Evolutionary conservation across 2,888 invertebrate genomes (phyloP).

Genomic region (Caenorhabditis sp.): DNA sequence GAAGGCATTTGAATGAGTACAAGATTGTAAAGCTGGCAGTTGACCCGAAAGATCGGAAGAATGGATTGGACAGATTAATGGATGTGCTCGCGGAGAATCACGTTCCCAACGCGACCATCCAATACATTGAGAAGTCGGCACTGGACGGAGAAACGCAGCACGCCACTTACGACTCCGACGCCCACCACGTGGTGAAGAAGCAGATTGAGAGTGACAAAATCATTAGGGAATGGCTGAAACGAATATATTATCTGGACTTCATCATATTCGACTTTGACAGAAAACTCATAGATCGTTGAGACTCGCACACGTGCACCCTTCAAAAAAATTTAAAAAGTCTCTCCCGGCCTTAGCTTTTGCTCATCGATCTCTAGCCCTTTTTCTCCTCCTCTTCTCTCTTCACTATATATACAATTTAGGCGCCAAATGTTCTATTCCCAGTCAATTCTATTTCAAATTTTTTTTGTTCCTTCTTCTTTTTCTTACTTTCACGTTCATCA

Average conservation of each 20-base stretch:
- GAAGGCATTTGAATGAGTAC: slow-evolving; percentile 25
- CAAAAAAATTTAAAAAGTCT: not conserved
- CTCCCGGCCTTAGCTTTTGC: not conserved
- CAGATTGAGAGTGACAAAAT: slow-evolving; percentile 25
- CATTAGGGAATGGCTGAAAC: slow-evolving; percentile 44
- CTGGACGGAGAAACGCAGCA: slow-evolving; percentile 46
- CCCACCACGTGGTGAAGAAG: slow-evolving; percentile 30
- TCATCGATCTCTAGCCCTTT: not conserved
- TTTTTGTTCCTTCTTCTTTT: too few species aligned
- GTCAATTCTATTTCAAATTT: slow-evolving; percentile 5
- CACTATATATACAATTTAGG: slow-evolving; percentile 36
- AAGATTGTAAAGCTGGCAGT: slow-evolving; percentile 48
- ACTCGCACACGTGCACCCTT: not conserved
- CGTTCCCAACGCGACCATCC: slow-evolving; percentile 34
- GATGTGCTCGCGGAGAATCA: slow-evolving; percentile 26
- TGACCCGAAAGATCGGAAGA: slow-evolving; percentile 28
- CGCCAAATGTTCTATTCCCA: not conserved
- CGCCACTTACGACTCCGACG: slow-evolving; percentile 55
- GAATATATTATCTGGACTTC: slow-evolving; percentile 55
- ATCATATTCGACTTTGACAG: slow-evolving; percentile 47
- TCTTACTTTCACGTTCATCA: slow-evolving; percentile 24
- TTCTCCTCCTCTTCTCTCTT: not conserved
- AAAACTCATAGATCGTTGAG: slow-evolving; percentile 18
- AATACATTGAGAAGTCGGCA: slow-evolving; percentile 35
- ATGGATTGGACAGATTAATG: slow-evolving; percentile 33